Evolutionary conservation across 2,888 invertebrate genomes (phyloP), one percentile per base, ranked within the genome.

Genomic region (Drosophila paranaensis): DNA sequence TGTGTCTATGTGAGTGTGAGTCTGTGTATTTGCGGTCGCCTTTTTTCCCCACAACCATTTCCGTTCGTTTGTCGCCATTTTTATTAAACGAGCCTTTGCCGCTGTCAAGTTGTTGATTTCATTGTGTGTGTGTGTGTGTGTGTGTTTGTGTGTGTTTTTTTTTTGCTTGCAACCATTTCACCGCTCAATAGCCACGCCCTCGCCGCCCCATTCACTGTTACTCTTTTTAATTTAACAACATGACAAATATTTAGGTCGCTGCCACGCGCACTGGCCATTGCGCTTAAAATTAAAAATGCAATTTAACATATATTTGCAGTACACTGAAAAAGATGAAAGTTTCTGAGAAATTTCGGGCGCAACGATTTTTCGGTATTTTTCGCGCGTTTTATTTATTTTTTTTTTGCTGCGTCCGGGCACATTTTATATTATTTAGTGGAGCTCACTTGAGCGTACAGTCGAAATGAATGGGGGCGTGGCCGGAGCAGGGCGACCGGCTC

Each of bases 11-110:
- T 60, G 39, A 43, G 50, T 35, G 27, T 27, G 20, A 6, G 43
- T 42, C 37, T 45, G 50, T 35, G 30, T 30, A 10, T 57, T 46
- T 62, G 64, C 61, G 62, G 25, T 67, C 58, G 77, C 56, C 16
- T 56, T 80, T 77, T 80, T 79, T 79, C 71, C 71, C 81, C 62
- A 58, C 66, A 71, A 58, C 81, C 60, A 89, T 81, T 87, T 89
- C 85, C 88, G 77, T 74, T 81, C 89, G 85, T 87, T 89, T 85
- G 84, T 87, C 88, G 89, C 88, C 74, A 79, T 83, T 85, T 87
- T 79, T 77, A 89, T 85, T 89, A 87, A 81, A 75, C 73, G 78
- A 70, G 66, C 56, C 75, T 74, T 68, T 58, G 76, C 71, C 63
- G 45, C 39, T 69, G 71, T 74, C 82, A 65, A 71, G 80, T 82